Evolutionary conservation across 2,888 invertebrate genomes (phyloP), one percentile per base, ranked within the genome.

Genomic region (Formica aserva): DNA sequence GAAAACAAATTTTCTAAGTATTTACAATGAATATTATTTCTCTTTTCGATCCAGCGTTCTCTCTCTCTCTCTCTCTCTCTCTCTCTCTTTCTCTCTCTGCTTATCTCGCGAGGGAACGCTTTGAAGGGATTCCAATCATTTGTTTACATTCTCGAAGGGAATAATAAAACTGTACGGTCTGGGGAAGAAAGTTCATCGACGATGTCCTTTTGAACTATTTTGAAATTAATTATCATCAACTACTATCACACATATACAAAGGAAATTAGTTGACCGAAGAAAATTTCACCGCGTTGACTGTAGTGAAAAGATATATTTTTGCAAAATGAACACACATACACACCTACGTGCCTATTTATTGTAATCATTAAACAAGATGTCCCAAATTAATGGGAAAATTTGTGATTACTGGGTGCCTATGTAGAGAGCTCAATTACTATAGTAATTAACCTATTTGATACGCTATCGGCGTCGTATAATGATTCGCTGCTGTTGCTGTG

Each of bases 391-490:
- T 63, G 45, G n/a, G 22, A 57, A 69, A 41, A 45, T 57, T 69
- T 48, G 38, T 57, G 65, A 75, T 75, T 65, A 48, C 38, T 45
- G 22, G 75, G 32, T 45, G 29, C n/a, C 26, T 38, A n/a, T 29
- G 41, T n/a, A 69, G 57, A 67, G 55, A 4, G 11, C 32, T 77
- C 29, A 77, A 69, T 77, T 77, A 41, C 29, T 32, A 32, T n/a
- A 18, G 32, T 69, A 77, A 69, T 69, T 77, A 77, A 77, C 62
- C 69, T 29, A 62, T 77, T 77, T 69, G 69, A 77, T 57, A 77
- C 77, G 77, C 55, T 77, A 77, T 77, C 77, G 45, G 77, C 77
- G 13, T 41, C 69, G 77, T 57, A 57, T 69, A 77, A 77, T 69
- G 38, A 1, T 22, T 13, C 15, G 29, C 65, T 15, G 45, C 13